A percentile compares a stretch with the other conserved stretches of the same genome.
These are phyloP conservation scores for Aleiodes testaceus DNA, from an alignment of 2,888 invertebrate genomes.

Conservation along the genomic window DNA sequence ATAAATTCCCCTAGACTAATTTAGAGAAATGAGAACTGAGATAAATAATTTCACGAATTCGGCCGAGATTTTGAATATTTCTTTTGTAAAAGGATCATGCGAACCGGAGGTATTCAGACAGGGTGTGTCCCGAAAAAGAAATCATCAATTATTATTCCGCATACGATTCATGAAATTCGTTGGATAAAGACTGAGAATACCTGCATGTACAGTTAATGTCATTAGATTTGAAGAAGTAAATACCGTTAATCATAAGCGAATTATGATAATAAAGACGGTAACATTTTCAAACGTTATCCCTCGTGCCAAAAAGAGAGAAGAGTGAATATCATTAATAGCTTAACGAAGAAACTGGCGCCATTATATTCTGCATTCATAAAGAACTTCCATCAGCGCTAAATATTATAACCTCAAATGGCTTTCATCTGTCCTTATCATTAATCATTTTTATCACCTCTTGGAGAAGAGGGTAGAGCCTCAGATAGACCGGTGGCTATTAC, in stretches of 20 bases:
- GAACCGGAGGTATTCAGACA: constrained; percentile 36
- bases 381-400: constrained; percentile 15
- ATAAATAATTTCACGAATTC: no score
- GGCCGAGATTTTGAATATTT: no score
- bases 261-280: constrained; percentile 39
- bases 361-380: constrained; percentile 1
- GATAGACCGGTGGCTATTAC: constrained; percentile 15
- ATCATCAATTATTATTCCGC: constrained; percentile 50
- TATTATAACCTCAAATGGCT: constrained; percentile 23
- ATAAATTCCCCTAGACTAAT: no score
- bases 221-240: constrained; percentile 49
- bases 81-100: background rate
- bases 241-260: constrained; percentile 41
- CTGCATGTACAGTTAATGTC: constrained; percentile 22
- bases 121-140: constrained; percentile 24
- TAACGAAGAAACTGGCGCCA: constrained; percentile 25
- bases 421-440: constrained; percentile 25
- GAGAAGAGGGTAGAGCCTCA: constrained; percentile 10
- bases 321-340: constrained; percentile 36
- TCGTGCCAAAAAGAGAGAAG: constrained; percentile 23
- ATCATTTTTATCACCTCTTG: constrained; percentile 22
- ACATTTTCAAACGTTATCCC: constrained; percentile 37
- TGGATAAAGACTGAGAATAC: constrained; percentile 3
- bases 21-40: no score
- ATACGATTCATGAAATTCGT: constrained; percentile 46